Evolutionary conservation across 2,797 vertebrate species (phyloP).

Genomic region (Pseudochirops corinnae): DNA sequence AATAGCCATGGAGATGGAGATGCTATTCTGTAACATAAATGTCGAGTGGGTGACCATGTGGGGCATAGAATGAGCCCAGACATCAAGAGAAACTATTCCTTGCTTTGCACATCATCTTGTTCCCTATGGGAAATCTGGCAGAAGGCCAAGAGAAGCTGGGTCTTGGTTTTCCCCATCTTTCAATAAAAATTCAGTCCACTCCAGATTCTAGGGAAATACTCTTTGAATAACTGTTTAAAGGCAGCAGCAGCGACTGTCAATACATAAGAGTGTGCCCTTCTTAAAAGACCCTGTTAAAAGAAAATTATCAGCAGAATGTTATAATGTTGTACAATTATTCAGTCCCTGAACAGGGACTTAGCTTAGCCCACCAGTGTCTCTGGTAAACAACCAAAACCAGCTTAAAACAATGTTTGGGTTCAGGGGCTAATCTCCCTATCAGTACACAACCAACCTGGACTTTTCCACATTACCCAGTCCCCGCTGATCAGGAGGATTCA

Average conservation of each 20-base stretch:
- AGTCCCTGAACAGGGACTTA: constrained; percentile 34
- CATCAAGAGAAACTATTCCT: not conserved
- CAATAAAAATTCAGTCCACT: not conserved
- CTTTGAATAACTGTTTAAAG: not conserved
- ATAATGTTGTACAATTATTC: constrained; percentile 63
- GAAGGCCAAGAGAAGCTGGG: not conserved
- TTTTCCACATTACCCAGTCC: constrained; percentile 76
- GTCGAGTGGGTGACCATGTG: not conserved
- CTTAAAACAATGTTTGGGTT: constrained; percentile 76
- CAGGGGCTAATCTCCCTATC: constrained; percentile 72
- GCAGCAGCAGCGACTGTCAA: not conserved
- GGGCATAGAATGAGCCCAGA: not conserved
- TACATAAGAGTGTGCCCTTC: not conserved
- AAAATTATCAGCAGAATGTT: not conserved
- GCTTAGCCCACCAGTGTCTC: constrained; percentile 7
- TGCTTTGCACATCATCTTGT: not conserved
- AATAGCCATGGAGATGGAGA: not conserved
- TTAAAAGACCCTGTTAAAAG: not conserved
- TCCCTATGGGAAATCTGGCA: not conserved
- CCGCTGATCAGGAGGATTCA: constrained; percentile 79
- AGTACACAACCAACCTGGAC: constrained; percentile 74
- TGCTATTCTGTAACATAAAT: not conserved
- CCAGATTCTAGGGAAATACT: not conserved
- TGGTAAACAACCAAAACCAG: constrained; percentile 60
- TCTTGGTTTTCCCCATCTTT: not conserved